Evolutionary conservation across 2,113 vertebrate species (phyloP), one percentile per base, ranked within the genome.

Genomic region (Rhinichthys klamathensis): DNA sequence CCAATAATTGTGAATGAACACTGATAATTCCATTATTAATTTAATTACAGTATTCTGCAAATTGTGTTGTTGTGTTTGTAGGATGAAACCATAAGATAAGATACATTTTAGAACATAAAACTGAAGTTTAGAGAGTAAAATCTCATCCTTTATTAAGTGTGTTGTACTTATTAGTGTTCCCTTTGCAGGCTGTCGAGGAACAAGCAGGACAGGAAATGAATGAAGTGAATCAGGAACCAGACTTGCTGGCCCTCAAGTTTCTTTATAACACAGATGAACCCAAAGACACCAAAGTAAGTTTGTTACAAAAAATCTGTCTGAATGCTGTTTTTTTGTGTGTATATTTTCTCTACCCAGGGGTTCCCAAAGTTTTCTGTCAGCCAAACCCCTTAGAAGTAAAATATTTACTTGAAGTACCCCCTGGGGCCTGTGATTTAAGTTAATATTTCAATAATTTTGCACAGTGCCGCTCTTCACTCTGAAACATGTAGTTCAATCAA

Each of bases 171-270:
- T 27, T 30, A 4, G 0, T 56, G 18, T 49, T 41, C 44, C 3
- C 4, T 35, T 27, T 79, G 51, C 73, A 87, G 85, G 54, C 38
- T 18, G 27, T 6, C 30, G 79, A 81, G 3, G 76, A 82, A 74
- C 30, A 30, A 16, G 11, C 25, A 46, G 61, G 51, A 60, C 51
- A 25, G 6, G 61, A 67, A 32, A 32, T 74, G 79, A 88, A 58
- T 32, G 80, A 72, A 44, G 80, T 38, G 6, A 58, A 58, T 27
- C 84, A 83, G 58, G 82, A 79, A 80, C 81, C 82, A 2, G 85
- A 88, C 2, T 2, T 86, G 41, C 27, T 76, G 3, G 51, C 58
- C 25, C 86, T 88, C 65, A 86, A 80, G 60, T 89, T 89, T 65
- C 85, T 89, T 15, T 69, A 78, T 1, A 11, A 69, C 44, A 41